These are phyloP conservation scores for Schizopygopsis malacanthus DNA, from an alignment of 2,797 vertebrate genomes.

Conservation along the genomic window DNA sequence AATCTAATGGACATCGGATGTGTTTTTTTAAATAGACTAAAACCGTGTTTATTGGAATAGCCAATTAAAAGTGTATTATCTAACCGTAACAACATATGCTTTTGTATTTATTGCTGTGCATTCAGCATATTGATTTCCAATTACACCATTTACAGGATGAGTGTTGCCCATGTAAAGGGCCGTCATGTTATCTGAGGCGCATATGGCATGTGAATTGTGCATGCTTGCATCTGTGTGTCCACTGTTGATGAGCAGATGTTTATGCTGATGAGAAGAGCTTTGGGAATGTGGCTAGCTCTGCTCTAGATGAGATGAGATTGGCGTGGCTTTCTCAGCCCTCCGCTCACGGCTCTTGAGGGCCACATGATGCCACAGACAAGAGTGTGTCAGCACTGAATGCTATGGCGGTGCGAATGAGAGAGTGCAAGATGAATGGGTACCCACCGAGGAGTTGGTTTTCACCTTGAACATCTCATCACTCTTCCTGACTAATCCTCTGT, in stretches of 20 bases:
- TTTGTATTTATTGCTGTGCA: constrained; percentile 42
- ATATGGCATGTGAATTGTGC: constrained; percentile 38
- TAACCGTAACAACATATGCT: constrained; percentile 26
- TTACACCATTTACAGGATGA: constrained; percentile 30
- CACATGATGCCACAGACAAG: constrained; percentile 46
- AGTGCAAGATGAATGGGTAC: constrained; percentile 68
- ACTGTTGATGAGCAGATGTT: constrained; percentile 52
- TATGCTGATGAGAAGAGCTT: constrained; percentile 40
- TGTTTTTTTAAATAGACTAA: not conserved
- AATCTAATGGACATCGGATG: not conserved
- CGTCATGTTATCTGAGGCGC: constrained; percentile 12
- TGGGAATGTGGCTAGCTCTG: constrained; percentile 28
- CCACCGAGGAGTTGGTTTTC: constrained; percentile 74
- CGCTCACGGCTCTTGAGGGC: constrained; percentile 64
- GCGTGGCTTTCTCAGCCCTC: constrained; percentile 69
- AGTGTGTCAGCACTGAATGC: constrained; percentile 63
- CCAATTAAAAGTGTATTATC: constrained; percentile 23
- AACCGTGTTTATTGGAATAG: not conserved
- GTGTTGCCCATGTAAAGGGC: constrained; percentile 6
- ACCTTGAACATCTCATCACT: constrained; percentile 75
- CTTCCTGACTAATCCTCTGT: constrained; percentile 75
- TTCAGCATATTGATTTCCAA: constrained; percentile 46
- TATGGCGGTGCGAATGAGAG: constrained; percentile 58
- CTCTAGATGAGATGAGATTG: constrained; percentile 57
- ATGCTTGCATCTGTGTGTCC: constrained; percentile 33